phyloP scores from a whole-genome alignment of 30 jellyfish, hydroid and myxozoan genomes.

The Aurelia aurita complex sp. Pacific region DNA sequence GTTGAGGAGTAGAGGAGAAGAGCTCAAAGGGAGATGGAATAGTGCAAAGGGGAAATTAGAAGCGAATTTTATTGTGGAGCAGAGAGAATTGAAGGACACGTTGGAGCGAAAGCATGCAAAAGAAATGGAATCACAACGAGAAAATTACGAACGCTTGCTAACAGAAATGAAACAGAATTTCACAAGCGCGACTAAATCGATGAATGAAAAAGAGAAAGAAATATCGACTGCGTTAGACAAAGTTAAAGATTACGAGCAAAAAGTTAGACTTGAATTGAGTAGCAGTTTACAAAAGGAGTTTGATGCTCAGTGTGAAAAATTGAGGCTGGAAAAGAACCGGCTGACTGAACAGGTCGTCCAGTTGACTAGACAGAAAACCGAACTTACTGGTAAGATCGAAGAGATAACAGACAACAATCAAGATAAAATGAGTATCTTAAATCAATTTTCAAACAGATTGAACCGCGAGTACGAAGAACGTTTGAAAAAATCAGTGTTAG shows the following conservation, averaged over 20 bases:
- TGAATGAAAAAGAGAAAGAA: slow-evolving; percentile 22
- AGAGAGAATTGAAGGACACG: slow-evolving; percentile 28
- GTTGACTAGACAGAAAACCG: slow-evolving; percentile 60
- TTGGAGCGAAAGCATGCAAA: slow-evolving; percentile 48
- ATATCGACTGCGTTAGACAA: slow-evolving; percentile 6
- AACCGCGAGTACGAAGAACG: slow-evolving; percentile 85
- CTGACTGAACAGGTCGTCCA: slow-evolving; percentile 59
- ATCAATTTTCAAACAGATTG: slow-evolving; percentile 45
- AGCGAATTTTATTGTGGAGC: slow-evolving; percentile 47
- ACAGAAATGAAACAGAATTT: slow-evolving; percentile 53
- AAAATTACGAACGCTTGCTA: slow-evolving; percentile 63
- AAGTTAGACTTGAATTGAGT: slow-evolving; percentile 34
- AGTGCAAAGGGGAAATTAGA: slow-evolving; percentile 57
- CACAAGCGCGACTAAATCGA: slow-evolving; percentile 34
- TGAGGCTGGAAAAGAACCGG: slow-evolving; percentile 63
- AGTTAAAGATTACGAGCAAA: slow-evolving; percentile 42
- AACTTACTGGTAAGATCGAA: slow-evolving; percentile 57
- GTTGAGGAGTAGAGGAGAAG: slow-evolving; percentile 5
- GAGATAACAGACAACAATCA: slow-evolving; percentile 37
- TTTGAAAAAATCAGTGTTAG: slow-evolving; percentile 54
- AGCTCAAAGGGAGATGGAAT: slow-evolving; percentile 47
- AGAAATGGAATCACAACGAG: slow-evolving; percentile 60
- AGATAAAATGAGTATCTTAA: slow-evolving; percentile 35
- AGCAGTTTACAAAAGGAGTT: slow-evolving; percentile 51
- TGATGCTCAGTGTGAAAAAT: slow-evolving; percentile 50